These are phyloP conservation scores for Ariolimax columbianus DNA, from an alignment of 2,888 invertebrate species.

Conservation along the genomic window DNA sequence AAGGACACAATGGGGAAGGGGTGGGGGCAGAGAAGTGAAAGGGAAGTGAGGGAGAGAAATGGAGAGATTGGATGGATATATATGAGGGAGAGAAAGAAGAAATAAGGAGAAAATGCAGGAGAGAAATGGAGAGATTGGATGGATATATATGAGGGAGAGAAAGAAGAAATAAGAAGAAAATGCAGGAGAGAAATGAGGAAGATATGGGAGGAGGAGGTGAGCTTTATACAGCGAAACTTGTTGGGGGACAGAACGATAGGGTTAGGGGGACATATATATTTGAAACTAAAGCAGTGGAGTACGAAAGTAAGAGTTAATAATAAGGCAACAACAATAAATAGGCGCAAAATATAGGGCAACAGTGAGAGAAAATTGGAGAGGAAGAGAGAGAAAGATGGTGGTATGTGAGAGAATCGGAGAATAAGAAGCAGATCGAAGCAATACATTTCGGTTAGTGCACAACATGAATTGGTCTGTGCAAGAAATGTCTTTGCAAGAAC, in stretches of 20 bases:
- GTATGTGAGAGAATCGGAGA: too few relatives aligned
- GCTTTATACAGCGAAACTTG: too few relatives aligned
- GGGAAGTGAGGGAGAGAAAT: neutral
- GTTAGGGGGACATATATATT: too few relatives aligned
- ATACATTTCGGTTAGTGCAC: neutral
- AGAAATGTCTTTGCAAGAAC: neutral
- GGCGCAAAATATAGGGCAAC: neutral
- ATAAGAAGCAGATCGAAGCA: neutral
- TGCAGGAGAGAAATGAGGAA: neutral
- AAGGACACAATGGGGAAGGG: neutral
- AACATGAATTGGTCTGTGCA: too few relatives aligned
- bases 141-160: slow-evolving; percentile 20
- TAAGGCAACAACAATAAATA: too few relatives aligned
- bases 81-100: too few relatives aligned
- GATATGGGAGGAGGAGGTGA: too few relatives aligned
- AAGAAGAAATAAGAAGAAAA: neutral
- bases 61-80: too few relatives aligned
- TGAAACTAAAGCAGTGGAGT: too few relatives aligned
- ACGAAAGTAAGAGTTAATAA: too few relatives aligned
- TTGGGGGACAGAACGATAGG: too few relatives aligned
- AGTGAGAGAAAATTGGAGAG: neutral
- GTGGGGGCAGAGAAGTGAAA: neutral
- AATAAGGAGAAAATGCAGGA: too few relatives aligned
- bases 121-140: slow-evolving; percentile 4
- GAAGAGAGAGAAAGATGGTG: neutral